Evolutionary conservation across 2,888 invertebrate species (phyloP).

Genomic region (Idaea straminata): DNA sequence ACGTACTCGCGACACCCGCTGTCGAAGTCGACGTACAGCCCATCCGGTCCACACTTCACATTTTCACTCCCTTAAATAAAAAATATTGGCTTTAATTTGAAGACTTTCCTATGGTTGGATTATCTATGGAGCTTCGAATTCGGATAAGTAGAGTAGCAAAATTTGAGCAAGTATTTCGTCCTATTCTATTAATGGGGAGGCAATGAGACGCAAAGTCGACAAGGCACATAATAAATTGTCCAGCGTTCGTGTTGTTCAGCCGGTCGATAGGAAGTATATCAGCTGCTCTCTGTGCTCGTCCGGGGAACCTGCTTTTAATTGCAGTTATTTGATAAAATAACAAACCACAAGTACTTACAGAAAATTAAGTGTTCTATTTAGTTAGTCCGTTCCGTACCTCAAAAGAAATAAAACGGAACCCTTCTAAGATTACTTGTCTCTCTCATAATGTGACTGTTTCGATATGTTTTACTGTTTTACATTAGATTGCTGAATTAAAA

Average conservation of each 20-base stretch:
- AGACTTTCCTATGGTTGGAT: not conserved
- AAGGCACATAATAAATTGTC: too few relatives aligned
- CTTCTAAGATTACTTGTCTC: not conserved
- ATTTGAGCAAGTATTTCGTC: too few relatives aligned
- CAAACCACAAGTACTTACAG: too few relatives aligned
- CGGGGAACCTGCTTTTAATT: not conserved
- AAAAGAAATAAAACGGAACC: not conserved
- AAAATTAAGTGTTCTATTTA: not conserved
- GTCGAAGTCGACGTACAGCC: conserved; percentile 68
- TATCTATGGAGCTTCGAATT: not conserved
- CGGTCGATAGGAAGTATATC: not conserved
- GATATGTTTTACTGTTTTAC: not conserved
- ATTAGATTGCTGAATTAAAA: not conserved
- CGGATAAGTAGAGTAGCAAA: not conserved
- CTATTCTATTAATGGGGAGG: too few relatives aligned
- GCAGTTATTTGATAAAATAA: not conserved
- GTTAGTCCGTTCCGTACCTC: not conserved
- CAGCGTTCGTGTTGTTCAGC: not conserved
- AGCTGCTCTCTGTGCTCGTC: not conserved
- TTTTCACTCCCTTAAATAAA: conserved; percentile 50
- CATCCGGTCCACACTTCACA: conserved; percentile 59
- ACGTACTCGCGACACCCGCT: conserved; percentile 69
- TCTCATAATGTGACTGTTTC: not conserved
- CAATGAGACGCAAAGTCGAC: too few relatives aligned
- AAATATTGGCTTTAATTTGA: not conserved